Base-by-base conservation (phyloP, 2,113 vertebrate species). In the Onychostruthus taczanowskii region DNA sequence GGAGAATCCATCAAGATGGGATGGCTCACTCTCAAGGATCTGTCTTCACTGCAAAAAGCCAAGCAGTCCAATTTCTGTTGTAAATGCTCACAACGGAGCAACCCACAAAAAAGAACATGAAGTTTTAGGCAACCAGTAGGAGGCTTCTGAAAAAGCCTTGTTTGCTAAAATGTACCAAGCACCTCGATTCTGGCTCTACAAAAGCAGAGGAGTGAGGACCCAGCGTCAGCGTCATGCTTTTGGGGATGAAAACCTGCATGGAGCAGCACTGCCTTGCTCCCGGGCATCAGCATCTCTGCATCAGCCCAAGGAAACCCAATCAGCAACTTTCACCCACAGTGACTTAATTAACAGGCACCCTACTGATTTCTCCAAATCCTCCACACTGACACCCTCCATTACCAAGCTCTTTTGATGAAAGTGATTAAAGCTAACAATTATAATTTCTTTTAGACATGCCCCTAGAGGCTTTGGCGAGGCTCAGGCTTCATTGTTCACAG, bases 161-260 rank as follows among this genome's bases (percentile, higher is more conserved):
- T 33, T 78, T 61, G 15, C 41, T 35, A 31, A 75, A 84, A 93
- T 0, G 0, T 7, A 74, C 6, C 37, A 70, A 80, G 33, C 27
- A 18, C 17, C 33, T 66, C 2, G 0, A 24, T 84, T 59, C 56
- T 56, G 68, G 16, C 41, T 87, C 56, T 78, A 26, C 28, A 79
- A 37, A 52, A 64, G 41, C 8, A 78, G 17, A 47, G 44, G 22
- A 87, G 19, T 2, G n/a, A 85, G 41, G 56, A 52, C 18, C 16
- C 7, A 0, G 52, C 0, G 0, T 10, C 0, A 0, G 47, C 0
- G 0, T 16, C 0, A 0, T 33, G 74, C 4, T 82, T 75, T 62
- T 49, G 70, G 46, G 86, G 13, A 30, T 30, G 37, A 43, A 90
- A 76, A 89, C 7, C 44, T 13, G 17, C 4, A 13, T 0, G 35